Percentiles rank a stretch among this genome's conserved stretches.
These are phyloP conservation scores for Proteles cristata DNA, from an alignment of 2,113 vertebrate species.

Conservation along the genomic window DNA sequence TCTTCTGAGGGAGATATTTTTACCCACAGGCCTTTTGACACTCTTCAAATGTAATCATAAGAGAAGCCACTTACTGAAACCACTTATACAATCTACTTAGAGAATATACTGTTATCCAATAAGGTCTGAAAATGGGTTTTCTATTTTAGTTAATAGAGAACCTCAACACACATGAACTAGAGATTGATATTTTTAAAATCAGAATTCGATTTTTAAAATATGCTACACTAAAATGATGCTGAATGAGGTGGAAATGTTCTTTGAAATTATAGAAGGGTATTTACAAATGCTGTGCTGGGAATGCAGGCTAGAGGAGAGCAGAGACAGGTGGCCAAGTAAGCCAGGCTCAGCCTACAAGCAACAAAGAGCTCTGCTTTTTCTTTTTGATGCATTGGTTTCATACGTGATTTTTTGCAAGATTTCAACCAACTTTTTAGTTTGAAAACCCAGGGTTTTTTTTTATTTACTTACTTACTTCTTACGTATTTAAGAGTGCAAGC, in stretches of 20 bases:
- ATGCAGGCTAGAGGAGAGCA: not conserved
- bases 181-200: conserved; percentile 59
- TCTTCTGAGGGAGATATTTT: conserved; percentile 34
- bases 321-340: not conserved
- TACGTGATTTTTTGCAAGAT: not conserved
- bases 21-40: not conserved
- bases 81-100: conserved; percentile 23
- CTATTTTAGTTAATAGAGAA: conserved; percentile 37
- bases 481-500: too few species aligned
- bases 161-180: conserved; percentile 29
- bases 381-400: not conserved
- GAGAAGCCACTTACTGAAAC: conserved; percentile 25
- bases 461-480: too few species aligned
- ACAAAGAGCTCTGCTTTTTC: not conserved
- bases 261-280: not conserved
- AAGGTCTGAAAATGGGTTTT: conserved; percentile 47
- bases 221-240: not conserved
- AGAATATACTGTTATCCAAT: conserved; percentile 8
- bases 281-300: not conserved
- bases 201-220: conserved; percentile 35
- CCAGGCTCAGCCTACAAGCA: not conserved
- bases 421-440: conserved; percentile 23
- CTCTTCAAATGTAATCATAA: conserved; percentile 39
- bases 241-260: not conserved
- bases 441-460: conserved; percentile 16